Base-by-base conservation (phyloP, 2,888 invertebrate genomes). In the Xestia xanthographa region DNA sequence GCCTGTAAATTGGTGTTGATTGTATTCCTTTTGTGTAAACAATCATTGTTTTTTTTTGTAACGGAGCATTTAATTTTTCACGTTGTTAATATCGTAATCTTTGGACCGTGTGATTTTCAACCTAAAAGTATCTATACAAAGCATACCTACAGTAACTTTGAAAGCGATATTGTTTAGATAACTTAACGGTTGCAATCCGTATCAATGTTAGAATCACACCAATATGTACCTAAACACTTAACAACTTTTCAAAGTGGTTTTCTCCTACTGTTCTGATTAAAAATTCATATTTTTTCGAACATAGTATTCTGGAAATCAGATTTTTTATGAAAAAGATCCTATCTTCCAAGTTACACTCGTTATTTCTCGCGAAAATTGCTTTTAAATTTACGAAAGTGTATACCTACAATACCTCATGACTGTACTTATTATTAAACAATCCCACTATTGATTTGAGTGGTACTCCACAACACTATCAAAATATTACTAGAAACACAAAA, bases 1-100 rank as follows among this genome's bases (percentile, higher is more conserved):
- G 14, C 34, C 38, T 71, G 53, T 63, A 38, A 63, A 79, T 78
- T 50, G 60, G 43, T 20, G 43, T 38, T n/a, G 41, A 77, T 50
- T 29, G 53, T 48, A 14, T 50, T 34, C 9, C 38, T 62, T 73
- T 34, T 29, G 41, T 60, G 41, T 12, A 22, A 48, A 50, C 34
- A 50, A 26, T 43, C 3, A 0, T 69, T 69, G 6, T 50, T 60
- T 41, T 43, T 38, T 43, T 38, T 60, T 60, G 48, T n/a, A 17
- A 22, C 9, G 1, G 2, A 43, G 41, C 26, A 5, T 60, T 34
- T 12, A 17, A 14, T 34, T 29, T 63, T 63, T 63, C 1, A 17
- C 20, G 1, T 22, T 22, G 22, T 22, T 2, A 8, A 22, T 9
- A 22, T 48, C 20, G 48, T 48, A 26, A 26, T 53, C 12, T 53